Percentiles rank a stretch among this genome's conserved stretches.
These are phyloP conservation scores for Halocynthia roretzi DNA, from an alignment of 23 tunicate genomes.

Conservation along the genomic window DNA sequence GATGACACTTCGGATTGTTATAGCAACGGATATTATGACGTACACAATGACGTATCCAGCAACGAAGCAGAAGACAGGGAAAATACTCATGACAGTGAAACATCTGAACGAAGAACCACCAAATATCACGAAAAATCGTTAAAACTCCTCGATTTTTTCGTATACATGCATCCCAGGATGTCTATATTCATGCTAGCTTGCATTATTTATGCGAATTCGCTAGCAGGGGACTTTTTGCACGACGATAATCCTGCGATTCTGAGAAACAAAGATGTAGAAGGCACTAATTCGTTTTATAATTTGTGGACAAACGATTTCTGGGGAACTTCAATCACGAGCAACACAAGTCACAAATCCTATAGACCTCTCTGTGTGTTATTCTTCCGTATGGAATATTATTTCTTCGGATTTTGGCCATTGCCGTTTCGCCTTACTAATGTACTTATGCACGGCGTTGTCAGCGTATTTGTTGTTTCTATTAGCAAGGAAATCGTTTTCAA, in stretches of 20 bases:
- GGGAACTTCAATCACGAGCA: conserved; percentile 46
- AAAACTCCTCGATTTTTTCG: no score
- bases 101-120: no score
- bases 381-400: conserved; percentile 31
- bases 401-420: not conserved
- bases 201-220: conserved; percentile 19
- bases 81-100: no score
- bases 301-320: conserved; percentile 72
- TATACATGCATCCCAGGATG: no score
- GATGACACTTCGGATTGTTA: no score
- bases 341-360: conserved; percentile 70
- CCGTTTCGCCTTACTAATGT: conserved; percentile 38
- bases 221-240: conserved; percentile 54
- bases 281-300: conserved; percentile 3
- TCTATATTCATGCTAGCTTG: conserved; percentile 4
- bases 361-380: conserved; percentile 55
- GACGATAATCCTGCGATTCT: conserved; percentile 85
- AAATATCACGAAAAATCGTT: no score
- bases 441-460: conserved; percentile 31
- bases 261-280: conserved; percentile 67
- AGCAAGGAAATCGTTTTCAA: conserved; percentile 26
- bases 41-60: no score
- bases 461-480: conserved; percentile 23
- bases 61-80: no score
- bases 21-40: no score